phyloP scores from a whole-genome alignment of 2,113 vertebrate species.

The Gorsachius goisagi region DNA sequence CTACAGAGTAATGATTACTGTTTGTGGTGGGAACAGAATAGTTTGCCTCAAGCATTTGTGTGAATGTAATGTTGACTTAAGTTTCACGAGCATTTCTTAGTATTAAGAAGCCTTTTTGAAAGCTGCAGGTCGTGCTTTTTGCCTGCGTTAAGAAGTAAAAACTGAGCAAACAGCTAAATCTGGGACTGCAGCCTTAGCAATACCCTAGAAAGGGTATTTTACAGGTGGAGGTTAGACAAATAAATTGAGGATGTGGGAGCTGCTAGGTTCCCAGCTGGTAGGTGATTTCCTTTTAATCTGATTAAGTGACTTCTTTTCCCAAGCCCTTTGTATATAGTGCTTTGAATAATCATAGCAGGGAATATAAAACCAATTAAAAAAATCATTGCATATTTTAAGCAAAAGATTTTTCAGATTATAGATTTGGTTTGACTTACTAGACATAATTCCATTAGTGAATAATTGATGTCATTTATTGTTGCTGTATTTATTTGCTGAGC shows the following conservation, averaged over 20 bases:
- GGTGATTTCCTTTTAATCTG: conserved; percentile 36
- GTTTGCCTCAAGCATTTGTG: conserved; percentile 18
- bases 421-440: conserved; percentile 4
- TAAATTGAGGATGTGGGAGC: neutral
- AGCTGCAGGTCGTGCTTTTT: neutral
- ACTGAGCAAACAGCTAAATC: neutral
- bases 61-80: neutral
- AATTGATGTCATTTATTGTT: conserved; percentile 21
- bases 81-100: neutral
- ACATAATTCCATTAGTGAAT: conserved; percentile 23
- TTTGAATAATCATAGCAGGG: conserved; percentile 18
- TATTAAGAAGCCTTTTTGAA: conserved; percentile 10
- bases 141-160: neutral
- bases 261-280: neutral
- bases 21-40: conserved; percentile 16
- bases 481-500: conserved; percentile 17
- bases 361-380: conserved; percentile 37
- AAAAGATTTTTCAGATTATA: conserved; percentile 17
- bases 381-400: conserved; percentile 2
- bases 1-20: conserved; percentile 16
- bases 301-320: conserved; percentile 4
- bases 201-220: neutral
- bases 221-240: conserved; percentile 2
- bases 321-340: neutral
- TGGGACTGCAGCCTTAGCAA: neutral